phyloP scores from a whole-genome alignment of 2,888 invertebrate genomes.

The Ferrisia virgata region DNA sequence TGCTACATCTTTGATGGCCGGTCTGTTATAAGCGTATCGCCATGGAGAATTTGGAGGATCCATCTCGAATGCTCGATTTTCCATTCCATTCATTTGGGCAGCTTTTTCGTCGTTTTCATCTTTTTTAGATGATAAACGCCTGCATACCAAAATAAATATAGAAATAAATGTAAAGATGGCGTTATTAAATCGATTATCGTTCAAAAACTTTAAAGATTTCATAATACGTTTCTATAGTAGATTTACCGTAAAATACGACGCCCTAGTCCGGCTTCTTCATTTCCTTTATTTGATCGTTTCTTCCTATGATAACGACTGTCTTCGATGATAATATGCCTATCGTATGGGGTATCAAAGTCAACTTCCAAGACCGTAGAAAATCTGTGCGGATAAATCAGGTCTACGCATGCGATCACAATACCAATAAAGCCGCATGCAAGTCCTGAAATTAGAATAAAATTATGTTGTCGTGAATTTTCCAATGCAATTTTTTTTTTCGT shows the following conservation, averaged over 20 bases:
- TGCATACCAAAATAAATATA: slow-evolving; percentile 50
- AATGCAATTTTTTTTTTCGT: too few relatives aligned
- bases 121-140: slow-evolving; percentile 69
- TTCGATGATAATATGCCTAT: slow-evolving; percentile 85
- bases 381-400: slow-evolving; percentile 82
- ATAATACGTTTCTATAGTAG: not conserved
- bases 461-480: too few relatives aligned
- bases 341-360: slow-evolving; percentile 91
- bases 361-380: slow-evolving; percentile 84
- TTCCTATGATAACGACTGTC: slow-evolving; percentile 73
- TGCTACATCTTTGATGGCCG: slow-evolving; percentile 53
- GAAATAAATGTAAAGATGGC: too few relatives aligned
- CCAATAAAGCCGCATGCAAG: slow-evolving; percentile 75
- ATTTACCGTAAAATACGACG: slow-evolving; percentile 59
- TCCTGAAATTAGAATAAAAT: slow-evolving; percentile 59
- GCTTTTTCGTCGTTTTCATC: slow-evolving; percentile 55
- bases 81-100: slow-evolving; percentile 58
- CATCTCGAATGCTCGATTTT: slow-evolving; percentile 68
- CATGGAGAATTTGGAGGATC: slow-evolving; percentile 71
- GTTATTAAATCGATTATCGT: too few relatives aligned
- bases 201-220: not conserved
- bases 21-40: slow-evolving; percentile 64
- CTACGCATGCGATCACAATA: slow-evolving; percentile 74
- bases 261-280: slow-evolving; percentile 62
- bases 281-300: slow-evolving; percentile 58